phyloP scores from a whole-genome alignment of 2,797 vertebrate species.

The Rhinogobio ventralis region DNA sequence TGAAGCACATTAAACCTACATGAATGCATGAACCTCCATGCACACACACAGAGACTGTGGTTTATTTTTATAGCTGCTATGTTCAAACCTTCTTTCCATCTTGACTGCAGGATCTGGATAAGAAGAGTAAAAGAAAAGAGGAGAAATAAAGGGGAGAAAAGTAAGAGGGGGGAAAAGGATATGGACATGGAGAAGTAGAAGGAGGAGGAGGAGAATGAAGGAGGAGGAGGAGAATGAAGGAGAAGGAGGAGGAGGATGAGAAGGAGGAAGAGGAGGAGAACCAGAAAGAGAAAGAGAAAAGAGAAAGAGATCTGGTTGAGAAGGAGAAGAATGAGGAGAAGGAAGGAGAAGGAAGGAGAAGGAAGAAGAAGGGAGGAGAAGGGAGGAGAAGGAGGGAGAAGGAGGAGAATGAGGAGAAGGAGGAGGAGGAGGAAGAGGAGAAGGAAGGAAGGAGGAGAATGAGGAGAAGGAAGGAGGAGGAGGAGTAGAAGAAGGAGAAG shows the following conservation, averaged over 20 bases:
- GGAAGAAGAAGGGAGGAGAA: not conserved
- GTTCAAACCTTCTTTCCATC: not conserved
- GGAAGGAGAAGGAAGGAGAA: not conserved
- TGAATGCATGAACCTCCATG: not conserved
- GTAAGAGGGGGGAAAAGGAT: not conserved
- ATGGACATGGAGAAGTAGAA: not conserved
- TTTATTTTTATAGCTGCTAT: not conserved
- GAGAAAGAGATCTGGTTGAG: not conserved
- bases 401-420: not conserved
- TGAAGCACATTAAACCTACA: conserved; percentile 11
- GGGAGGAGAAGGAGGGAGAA: not conserved
- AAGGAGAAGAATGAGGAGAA: not conserved
- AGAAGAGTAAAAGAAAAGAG: not conserved
- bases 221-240: not conserved
- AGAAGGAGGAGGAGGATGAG: not conserved
- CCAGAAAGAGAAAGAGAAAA: too few species aligned
- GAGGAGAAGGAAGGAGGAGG: not conserved
- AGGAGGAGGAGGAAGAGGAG: not conserved
- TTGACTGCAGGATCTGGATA: not conserved
- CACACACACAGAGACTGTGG: not conserved
- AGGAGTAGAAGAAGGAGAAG: too few species aligned
- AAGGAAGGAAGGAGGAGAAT: not conserved
- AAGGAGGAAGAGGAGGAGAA: not conserved
- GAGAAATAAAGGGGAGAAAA: not conserved
- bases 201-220: not conserved